A percentile compares a stretch with the other conserved stretches of the same genome.
phyloP scores from a whole-genome alignment of 1,140 invertebrate species.

The Drosophila lacteicornis region DNA sequence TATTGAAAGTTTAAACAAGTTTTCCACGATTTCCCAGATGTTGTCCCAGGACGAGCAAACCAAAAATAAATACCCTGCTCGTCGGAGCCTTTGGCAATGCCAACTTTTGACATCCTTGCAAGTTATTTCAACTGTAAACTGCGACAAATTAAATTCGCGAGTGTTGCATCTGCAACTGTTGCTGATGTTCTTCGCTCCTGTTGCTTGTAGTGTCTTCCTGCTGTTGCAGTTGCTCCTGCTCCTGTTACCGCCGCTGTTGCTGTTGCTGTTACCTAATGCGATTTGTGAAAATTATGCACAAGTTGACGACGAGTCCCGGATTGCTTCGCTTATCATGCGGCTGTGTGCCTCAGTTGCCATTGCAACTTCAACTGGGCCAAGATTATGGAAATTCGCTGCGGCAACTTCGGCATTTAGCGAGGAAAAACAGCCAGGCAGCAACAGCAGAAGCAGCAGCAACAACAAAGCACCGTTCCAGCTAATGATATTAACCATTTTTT shows the following conservation, averaged over 20 bases:
- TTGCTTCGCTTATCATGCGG: conserved; percentile 73
- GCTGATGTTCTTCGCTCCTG: conserved; percentile 22
- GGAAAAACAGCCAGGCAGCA: conserved; percentile 28
- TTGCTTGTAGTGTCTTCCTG: conserved; percentile 18
- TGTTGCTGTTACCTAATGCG: conserved; percentile 67
- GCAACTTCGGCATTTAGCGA: conserved; percentile 54
- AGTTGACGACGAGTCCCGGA: conserved; percentile 49
- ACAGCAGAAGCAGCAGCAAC: conserved; percentile 22
- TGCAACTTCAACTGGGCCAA: conserved; percentile 58
- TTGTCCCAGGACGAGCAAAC: conserved; percentile 28
- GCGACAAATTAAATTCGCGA: conserved; percentile 79
- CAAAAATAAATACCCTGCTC: conserved; percentile 48
- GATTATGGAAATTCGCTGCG: conserved; percentile 76
- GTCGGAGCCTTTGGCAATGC: conserved; percentile 29
- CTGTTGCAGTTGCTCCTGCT: conserved; percentile 19
- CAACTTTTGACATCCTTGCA: conserved; percentile 59
- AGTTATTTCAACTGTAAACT: conserved; percentile 80
- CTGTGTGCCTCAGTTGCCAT: conserved; percentile 28
- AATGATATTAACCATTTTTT: conserved; percentile 81
- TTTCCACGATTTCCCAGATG: conserved; percentile 43
- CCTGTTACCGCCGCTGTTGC: conserved; percentile 35
- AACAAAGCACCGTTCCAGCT: conserved; percentile 63
- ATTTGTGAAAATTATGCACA: conserved; percentile 76
- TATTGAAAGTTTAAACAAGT: conserved; percentile 81
- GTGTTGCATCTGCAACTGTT: conserved; percentile 52